Conservation (phyloP, 2,797 vertebrate genomes). For the Gila robusta region DNA sequence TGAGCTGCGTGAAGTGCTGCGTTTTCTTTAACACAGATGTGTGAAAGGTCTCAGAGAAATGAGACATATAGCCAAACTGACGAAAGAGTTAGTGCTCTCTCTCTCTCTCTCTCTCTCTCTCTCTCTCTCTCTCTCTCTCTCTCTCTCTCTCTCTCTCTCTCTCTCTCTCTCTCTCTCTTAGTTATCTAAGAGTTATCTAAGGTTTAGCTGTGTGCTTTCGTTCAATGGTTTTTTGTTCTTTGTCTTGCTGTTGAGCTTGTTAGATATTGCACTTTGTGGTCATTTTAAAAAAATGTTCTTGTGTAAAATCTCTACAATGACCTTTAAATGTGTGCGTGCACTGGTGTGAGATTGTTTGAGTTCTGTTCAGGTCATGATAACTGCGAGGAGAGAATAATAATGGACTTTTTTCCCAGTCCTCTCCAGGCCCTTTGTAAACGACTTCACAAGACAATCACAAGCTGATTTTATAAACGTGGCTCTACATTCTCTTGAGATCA, state of each 20-base stretch:
- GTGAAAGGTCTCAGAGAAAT: conserved; percentile 46
- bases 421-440: conserved; percentile 23
- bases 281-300: not conserved
- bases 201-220: not conserved
- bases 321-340: conserved; percentile 14
- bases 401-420: conserved; percentile 10
- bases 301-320: not conserved
- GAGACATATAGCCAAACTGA: not conserved
- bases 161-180: not conserved
- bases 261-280: conserved; percentile 4
- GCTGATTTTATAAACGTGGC: conserved; percentile 32
- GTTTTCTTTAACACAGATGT: conserved; percentile 43
- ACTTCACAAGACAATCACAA: conserved; percentile 49
- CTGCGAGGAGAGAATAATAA: conserved; percentile 10
- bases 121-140: not conserved
- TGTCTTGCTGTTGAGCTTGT: not conserved
- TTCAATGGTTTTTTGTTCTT: not conserved
- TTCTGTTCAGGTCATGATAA: conserved; percentile 22
- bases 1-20: not conserved
- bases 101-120: not conserved
- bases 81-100: not conserved
- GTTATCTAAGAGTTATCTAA: not conserved
- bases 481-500: conserved; percentile 28
- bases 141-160: not conserved
- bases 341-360: conserved; percentile 17